Evolutionary conservation across 2,888 invertebrate genomes (phyloP).

Genomic region (Chorisops tibialis): DNA sequence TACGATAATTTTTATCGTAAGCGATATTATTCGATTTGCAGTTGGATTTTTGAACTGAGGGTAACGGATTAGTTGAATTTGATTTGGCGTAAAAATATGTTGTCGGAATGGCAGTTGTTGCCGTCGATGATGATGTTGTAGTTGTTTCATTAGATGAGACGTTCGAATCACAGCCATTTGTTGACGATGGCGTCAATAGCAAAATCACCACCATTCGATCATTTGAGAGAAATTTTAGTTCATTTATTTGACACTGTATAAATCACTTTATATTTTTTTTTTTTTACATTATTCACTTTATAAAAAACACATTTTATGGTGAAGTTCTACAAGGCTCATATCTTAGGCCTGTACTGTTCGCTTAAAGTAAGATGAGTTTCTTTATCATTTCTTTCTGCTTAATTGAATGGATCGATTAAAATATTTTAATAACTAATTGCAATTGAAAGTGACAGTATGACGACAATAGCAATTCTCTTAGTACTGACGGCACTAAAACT

Average conservation of each 20-base stretch:
- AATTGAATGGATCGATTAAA: no score
- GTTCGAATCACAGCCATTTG: constrained; percentile 45
- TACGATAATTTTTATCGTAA: constrained; percentile 19
- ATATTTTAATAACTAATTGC: no score
- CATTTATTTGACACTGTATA: neutral
- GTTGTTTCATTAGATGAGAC: neutral
- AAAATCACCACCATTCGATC: constrained; percentile 55
- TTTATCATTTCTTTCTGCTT: no score
- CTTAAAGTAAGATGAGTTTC: no score
- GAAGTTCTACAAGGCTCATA: no score
- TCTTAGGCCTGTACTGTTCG: no score
- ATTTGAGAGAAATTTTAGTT: constrained; percentile 43
- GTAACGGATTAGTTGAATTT: neutral
- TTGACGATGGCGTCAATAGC: constrained; percentile 50
- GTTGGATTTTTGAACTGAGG: neutral
- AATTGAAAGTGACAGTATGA: constrained; percentile 10
- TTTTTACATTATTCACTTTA: neutral
- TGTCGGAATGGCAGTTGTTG: constrained; percentile 48
- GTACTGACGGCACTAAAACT: constrained; percentile 18
- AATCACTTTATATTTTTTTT: no score
- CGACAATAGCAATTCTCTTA: constrained; percentile 13
- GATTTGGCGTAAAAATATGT: constrained; percentile 30
- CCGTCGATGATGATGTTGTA: constrained; percentile 43
- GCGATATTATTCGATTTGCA: constrained; percentile 16
- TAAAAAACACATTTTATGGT: no score